Conservation (phyloP, 2,888 invertebrate species). For the Agonopterix heracliana region DNA sequence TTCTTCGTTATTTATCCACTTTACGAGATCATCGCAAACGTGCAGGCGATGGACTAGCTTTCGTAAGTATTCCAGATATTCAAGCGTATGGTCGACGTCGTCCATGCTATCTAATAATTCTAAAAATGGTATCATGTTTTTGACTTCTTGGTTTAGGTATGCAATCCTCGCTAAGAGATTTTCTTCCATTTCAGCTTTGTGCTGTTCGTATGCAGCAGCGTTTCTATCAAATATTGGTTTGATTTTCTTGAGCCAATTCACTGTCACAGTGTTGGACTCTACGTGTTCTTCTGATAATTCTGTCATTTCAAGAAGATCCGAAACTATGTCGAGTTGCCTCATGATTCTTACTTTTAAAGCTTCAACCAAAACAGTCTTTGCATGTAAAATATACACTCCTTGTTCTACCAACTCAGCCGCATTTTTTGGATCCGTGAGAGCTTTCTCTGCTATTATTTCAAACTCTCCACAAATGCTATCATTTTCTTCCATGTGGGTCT, state of each 20-base stretch:
- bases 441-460: slow-evolving; percentile 80
- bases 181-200: slow-evolving; percentile 91
- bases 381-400: slow-evolving; percentile 87
- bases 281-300: slow-evolving; percentile 85
- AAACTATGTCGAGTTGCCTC: slow-evolving; percentile 79
- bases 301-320: slow-evolving; percentile 85
- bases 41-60: slow-evolving; percentile 84
- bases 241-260: slow-evolving; percentile 89
- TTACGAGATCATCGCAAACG: slow-evolving; percentile 83
- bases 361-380: slow-evolving; percentile 82
- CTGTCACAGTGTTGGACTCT: slow-evolving; percentile 85
- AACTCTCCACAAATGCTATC: slow-evolving; percentile 83
- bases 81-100: slow-evolving; percentile 83
- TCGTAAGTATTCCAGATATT: slow-evolving; percentile 86
- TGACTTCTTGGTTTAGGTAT: slow-evolving; percentile 81
- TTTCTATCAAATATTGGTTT: slow-evolving; percentile 88
- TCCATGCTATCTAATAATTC: slow-evolving; percentile 90
- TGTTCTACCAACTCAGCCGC: slow-evolving; percentile 89
- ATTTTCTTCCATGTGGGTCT: slow-evolving; percentile 80
- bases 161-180: slow-evolving; percentile 81
- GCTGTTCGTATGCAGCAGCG: slow-evolving; percentile 85
- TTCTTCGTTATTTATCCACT: slow-evolving; percentile 95
- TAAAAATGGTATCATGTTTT: slow-evolving; percentile 84
- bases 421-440: slow-evolving; percentile 83
- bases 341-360: slow-evolving; percentile 82